Conservation (phyloP, 2,888 invertebrate genomes). For the Dinocampus coccinellae region DNA sequence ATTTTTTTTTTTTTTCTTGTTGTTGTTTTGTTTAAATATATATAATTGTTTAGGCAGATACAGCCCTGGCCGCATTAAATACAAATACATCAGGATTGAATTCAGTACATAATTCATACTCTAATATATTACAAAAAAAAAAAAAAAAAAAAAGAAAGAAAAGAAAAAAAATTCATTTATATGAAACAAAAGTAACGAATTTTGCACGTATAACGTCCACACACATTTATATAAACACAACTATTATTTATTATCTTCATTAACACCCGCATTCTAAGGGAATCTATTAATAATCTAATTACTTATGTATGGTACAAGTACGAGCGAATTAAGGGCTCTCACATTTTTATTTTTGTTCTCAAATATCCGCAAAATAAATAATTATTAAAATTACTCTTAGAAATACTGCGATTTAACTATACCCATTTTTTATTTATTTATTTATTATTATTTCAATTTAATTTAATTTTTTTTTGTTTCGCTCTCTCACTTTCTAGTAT, state of each 20-base stretch:
- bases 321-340: slow-evolving; percentile 60
- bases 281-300: slow-evolving; percentile 51
- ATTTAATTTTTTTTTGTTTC: slow-evolving; percentile 31
- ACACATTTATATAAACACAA: slow-evolving; percentile 51
- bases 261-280: slow-evolving; percentile 35
- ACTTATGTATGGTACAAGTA: slow-evolving; percentile 62
- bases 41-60: slow-evolving; percentile 47
- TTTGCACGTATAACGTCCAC: slow-evolving; percentile 60
- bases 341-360: slow-evolving; percentile 39
- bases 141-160: slow-evolving; percentile 37
- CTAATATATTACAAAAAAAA: slow-evolving; percentile 66
- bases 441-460: too few relatives aligned
- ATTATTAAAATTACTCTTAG: slow-evolving; percentile 68
- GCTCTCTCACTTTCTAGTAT: background rate
- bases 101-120: slow-evolving; percentile 55
- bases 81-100: slow-evolving; percentile 57
- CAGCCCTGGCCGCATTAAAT: slow-evolving; percentile 63
- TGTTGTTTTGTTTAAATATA: too few relatives aligned
- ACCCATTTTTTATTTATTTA: slow-evolving; percentile 26
- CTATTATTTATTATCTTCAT: slow-evolving; percentile 50
- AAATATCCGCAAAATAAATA: slow-evolving; percentile 69
- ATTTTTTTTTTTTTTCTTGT: too few relatives aligned
- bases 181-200: slow-evolving; percentile 26
- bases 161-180: slow-evolving; percentile 12
- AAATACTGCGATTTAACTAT: slow-evolving; percentile 62